Base-by-base conservation (phyloP, 2,797 vertebrate genomes). In the Taenioides sp. region DNA sequence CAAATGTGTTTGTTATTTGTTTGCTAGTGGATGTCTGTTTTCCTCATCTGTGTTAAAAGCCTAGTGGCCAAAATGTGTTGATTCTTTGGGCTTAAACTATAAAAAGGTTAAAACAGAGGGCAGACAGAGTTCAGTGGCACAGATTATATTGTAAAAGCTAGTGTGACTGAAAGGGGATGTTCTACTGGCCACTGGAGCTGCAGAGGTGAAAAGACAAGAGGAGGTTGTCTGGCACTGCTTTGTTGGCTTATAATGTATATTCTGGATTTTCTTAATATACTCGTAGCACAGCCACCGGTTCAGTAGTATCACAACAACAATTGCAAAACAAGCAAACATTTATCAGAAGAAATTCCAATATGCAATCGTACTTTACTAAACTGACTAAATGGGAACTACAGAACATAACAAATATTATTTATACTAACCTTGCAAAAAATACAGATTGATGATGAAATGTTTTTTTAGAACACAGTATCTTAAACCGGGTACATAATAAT, bases 81-180 rank as follows among this genome's bases (percentile, higher is more conserved):
- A 83, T 80, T 72, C 71, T 84, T 86, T 82, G 74, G 72, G 76
- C 71, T 84, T 82, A 77, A 87, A 86, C 85, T 87, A 71, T 78
- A 25, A 77, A 82, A 76, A 75, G 75, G 72, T 37, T 16, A 75
- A 77, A 70, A 63, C 71, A 72, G 76, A 79, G 89, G 83, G 79
- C 82, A 85, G 79, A 69, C 73, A 79, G 87, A 90, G 87, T 90
- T 91, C 89, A 90, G 84, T 87, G 89, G 83, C 86, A 87, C 90
- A 88, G 71, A 88, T 92, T 47, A 69, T 88, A 91, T 81, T 34
- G 71, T 77, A 75, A 72, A 75, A 78, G 84, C 87, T 84, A 80
- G 82, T 86, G 65, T 70, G 75, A 61, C 68, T 77, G 80, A 72
- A 82, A 83, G 79, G 54, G 69, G 73, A 79, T 86, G 85, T 86